Base-by-base conservation (phyloP, 2,797 vertebrate genomes). In the Rhincodon typus region DNA sequence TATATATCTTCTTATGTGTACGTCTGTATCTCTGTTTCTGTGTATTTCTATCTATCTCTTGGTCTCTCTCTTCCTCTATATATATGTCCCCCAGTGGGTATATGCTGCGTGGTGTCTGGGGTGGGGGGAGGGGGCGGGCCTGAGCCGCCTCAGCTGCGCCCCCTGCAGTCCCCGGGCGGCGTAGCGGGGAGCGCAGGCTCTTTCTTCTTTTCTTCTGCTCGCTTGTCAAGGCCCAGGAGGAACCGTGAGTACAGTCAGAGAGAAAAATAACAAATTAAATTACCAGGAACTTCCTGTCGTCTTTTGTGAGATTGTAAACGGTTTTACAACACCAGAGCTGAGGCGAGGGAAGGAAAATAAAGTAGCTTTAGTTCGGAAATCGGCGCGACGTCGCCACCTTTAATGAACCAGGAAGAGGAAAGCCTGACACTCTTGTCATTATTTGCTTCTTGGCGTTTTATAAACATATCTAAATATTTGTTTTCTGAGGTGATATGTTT, bases 151-250 rank as follows among this genome's bases (percentile, higher is more conserved):
- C 67, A 21, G 3, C 62, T 72, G 93, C 93, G 93, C 93, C 93
- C 93, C 13, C 93, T 13, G 93, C 69, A 46, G 93, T 5, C 66
- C 38, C 38, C 67, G 86, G 38, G 93, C 66, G 38, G 93, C 67
- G 38, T 38, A 21, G 67, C 93, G 27, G 25, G 42, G 6, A 72
- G 69, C 67, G 15, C 66, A 21, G 93, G n/a, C 25, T 62, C 69
- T 70, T 94, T 72, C 42, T 70, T 72, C 27, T 67, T 94, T 94
- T 94, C 93, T 94, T 94, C 93, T 72, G 93, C 69, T 94, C 67
- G 93, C 93, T 94, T 90, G 93, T 94, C 93, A 94, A 70, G 93
- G 93, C 93, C 93, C 93, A 34, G 69, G 93, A 94, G 93, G 67
- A 94, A 69, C 87, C n/a, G 93, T 94, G 50, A 94, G 93, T 94